Conservation (phyloP, 37 sponge, comb jelly and placozoan species). For the Oopsacas minuta region DNA sequence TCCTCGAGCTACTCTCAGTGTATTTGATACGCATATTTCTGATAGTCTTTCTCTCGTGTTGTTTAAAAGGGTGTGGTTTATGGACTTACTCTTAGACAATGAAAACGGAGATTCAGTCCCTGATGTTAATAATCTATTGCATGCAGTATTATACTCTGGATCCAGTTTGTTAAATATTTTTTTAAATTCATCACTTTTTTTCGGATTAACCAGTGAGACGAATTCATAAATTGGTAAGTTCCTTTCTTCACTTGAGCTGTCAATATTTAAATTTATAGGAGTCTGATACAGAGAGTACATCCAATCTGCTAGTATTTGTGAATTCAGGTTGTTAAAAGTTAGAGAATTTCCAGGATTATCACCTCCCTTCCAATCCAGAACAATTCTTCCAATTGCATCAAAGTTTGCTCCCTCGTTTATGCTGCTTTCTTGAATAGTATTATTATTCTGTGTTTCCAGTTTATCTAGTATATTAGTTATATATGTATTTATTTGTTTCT, state of each 20-base stretch:
- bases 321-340: neutral
- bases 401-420: neutral
- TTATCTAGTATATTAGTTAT: neutral
- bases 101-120: neutral
- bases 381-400: neutral
- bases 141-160: neutral
- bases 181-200: neutral
- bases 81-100: neutral
- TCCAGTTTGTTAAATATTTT: neutral
- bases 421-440: no score
- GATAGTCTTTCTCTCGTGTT: neutral
- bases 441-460: no score
- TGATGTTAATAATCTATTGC: neutral
- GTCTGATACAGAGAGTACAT: neutral
- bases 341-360: neutral
- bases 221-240: neutral
- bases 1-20: neutral
- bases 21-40: neutral
- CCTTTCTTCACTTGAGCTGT: neutral
- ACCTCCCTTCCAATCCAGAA: neutral
- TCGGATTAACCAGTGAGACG: neutral
- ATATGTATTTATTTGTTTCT: neutral
- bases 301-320: neutral
- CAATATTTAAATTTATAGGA: neutral
- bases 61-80: neutral